These are phyloP conservation scores for Delia radicum DNA, from an alignment of 1,140 invertebrate genomes.

Conservation along the genomic window DNA sequence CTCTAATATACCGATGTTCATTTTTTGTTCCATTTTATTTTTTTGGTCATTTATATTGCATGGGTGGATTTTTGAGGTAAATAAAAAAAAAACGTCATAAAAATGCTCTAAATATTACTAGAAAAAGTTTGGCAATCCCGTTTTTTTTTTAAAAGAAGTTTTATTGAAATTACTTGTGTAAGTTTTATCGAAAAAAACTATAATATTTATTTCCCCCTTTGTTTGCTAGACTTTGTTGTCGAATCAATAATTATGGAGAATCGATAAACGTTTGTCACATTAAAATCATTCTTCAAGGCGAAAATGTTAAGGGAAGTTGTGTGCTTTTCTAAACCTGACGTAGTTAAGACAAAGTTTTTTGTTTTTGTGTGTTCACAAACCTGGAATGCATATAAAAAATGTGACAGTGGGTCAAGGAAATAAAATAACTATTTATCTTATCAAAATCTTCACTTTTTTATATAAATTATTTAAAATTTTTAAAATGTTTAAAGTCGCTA, in stretches of 20 bases:
- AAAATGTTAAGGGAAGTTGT: neutral
- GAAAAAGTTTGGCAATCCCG: neutral
- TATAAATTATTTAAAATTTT: too few species aligned
- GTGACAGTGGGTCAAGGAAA: neutral
- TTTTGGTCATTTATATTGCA: neutral
- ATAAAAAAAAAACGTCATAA: neutral
- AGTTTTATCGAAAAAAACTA: too few species aligned
- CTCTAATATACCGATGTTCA: too few species aligned
- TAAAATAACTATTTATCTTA: too few species aligned
- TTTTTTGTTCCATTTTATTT: neutral
- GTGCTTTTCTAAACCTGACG: neutral
- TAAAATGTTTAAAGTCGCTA: too few species aligned
- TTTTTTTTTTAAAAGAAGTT: neutral
- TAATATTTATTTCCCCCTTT: neutral
- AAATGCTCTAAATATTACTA: too few species aligned
- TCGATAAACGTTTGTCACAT: constrained; percentile 22
- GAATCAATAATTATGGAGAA: constrained; percentile 21
- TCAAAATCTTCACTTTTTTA: too few species aligned
- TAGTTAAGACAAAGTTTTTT: neutral
- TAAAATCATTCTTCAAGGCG: neutral
- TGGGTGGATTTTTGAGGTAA: neutral
- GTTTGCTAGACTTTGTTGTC: neutral
- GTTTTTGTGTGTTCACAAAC: neutral
- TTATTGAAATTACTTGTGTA: neutral
- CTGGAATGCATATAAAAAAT: neutral